Percentiles rank a stretch among this genome's conserved stretches.
These are phyloP conservation scores for Diabrotica undecimpunctata DNA, from an alignment of 1,140 invertebrate genomes.

Conservation along the genomic window DNA sequence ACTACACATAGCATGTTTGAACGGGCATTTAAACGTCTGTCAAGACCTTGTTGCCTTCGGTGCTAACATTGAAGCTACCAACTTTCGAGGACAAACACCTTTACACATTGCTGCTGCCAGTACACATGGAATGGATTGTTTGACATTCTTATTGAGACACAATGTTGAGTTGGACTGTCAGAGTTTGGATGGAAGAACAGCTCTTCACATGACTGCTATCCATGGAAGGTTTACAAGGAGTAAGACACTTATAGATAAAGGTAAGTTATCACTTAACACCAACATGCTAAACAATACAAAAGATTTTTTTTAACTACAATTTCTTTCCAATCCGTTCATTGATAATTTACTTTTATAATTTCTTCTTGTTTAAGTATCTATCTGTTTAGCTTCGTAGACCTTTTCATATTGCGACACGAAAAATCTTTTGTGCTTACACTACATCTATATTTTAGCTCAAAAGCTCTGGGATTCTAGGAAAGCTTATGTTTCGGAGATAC, in stretches of 20 bases:
- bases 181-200: constrained; percentile 60
- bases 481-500: too few relatives aligned
- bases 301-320: too few relatives aligned
- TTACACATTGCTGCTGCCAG: constrained; percentile 64
- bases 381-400: too few relatives aligned
- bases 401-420: too few relatives aligned
- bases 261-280: constrained; percentile 19
- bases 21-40: constrained; percentile 56
- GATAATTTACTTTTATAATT: constrained; percentile 7
- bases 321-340: too few relatives aligned
- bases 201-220: constrained; percentile 64
- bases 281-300: too few relatives aligned
- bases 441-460: too few relatives aligned
- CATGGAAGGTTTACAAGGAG: constrained; percentile 64
- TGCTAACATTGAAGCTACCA: constrained; percentile 49
- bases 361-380: too few relatives aligned
- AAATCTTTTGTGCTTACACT: too few relatives aligned
- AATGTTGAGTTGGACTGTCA: constrained; percentile 57
- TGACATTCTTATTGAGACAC: constrained; percentile 55
- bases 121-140: constrained; percentile 59
- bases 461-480: too few relatives aligned
- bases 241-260: constrained; percentile 55
- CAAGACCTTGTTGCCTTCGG: constrained; percentile 51
- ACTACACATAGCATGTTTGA: constrained; percentile 62
- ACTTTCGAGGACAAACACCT: constrained; percentile 56